Percentiles rank a stretch among this genome's conserved stretches.
phyloP scores from a whole-genome alignment of 30 jellyfish, hydroid and myxozoan genomes.

The Aurelia sp. region DNA sequence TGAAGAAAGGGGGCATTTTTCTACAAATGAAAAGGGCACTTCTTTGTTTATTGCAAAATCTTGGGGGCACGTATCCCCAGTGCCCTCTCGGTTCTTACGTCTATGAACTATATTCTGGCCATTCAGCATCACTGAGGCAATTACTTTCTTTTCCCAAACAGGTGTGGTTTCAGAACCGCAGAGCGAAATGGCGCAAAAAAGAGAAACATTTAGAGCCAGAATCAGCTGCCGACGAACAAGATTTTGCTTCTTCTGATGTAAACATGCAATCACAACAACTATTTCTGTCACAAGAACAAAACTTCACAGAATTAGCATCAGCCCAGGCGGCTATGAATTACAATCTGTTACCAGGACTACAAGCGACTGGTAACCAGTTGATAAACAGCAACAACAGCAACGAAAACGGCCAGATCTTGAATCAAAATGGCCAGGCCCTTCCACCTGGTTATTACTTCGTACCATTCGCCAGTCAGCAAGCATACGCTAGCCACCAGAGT shows the following conservation, averaged over 20 bases:
- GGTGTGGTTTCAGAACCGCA: conserved; percentile 78
- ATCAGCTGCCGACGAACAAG: not conserved
- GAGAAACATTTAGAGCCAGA: conserved; percentile 52
- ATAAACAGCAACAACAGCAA: not conserved
- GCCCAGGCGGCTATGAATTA: not conserved
- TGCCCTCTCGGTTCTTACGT: too few relatives aligned
- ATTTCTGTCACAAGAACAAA: not conserved
- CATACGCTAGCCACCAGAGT: not conserved
- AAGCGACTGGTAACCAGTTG: not conserved
- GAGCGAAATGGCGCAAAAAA: conserved; percentile 76
- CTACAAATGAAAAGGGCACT: too few relatives aligned
- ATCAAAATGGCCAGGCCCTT: conserved; percentile 10
- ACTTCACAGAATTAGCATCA: not conserved
- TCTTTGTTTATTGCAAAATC: too few relatives aligned
- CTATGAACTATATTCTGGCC: too few relatives aligned
- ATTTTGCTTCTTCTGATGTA: not conserved
- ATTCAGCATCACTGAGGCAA: too few relatives aligned
- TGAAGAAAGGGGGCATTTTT: too few relatives aligned
- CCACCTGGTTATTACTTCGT: conserved; percentile 70
- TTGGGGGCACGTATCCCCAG: too few relatives aligned
- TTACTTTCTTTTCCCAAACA: not conserved
- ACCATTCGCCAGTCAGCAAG: conserved; percentile 36
- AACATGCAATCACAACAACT: conserved; percentile 1
- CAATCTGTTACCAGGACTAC: not conserved
- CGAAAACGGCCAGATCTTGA: not conserved